Base-by-base conservation (phyloP, 2,888 invertebrate species). In the Operophtera brumata region DNA sequence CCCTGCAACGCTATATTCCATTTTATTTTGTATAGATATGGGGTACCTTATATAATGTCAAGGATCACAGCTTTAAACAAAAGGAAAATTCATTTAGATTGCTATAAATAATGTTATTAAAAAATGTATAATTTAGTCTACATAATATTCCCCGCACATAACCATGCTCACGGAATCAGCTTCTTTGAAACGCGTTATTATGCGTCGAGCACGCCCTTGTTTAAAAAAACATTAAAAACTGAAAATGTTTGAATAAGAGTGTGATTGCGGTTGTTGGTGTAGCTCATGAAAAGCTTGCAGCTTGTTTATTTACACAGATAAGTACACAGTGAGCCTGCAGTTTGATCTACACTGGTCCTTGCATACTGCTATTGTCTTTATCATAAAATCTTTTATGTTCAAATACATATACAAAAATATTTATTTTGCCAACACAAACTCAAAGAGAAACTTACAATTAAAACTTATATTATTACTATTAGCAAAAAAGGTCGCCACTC, bases 161-260 rank as follows among this genome's bases (percentile, higher is more conserved):
- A 26, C 14, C 13, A 25, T 35, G 58, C 52, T 54, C 58, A 54
- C 45, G 35, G 59, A 56, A 46, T 44, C 47, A 48, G 41, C 55
- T 65, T 76, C 79, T 82, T 80, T 77, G 77, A 79, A 66, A 61
- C 67, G 57, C 65, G 78, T 78, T 83, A 84, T 82, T 82, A 84
- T 75, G 77, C 75, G 66, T 67, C 65, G 61, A 62, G 55, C 69
- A 63, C 69, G 71, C 74, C 73, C 77, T 69, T 76, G 80, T 78
- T 78, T 80, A 74, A 85, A 84, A 83, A 83, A 85, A 62, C 74
- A 75, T 77, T 74, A 73, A 75, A 75, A 77, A 69, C 65, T 62
- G 64, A 74, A 75, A 78, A 82, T 84, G 87, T 87, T 84, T 88
- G 88, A 88, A 88, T 87, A 86, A 83, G 80, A 86, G 84, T 85